phyloP scores from a whole-genome alignment of 2,797 vertebrate species.

The Pipistrellus kuhlii region DNA sequence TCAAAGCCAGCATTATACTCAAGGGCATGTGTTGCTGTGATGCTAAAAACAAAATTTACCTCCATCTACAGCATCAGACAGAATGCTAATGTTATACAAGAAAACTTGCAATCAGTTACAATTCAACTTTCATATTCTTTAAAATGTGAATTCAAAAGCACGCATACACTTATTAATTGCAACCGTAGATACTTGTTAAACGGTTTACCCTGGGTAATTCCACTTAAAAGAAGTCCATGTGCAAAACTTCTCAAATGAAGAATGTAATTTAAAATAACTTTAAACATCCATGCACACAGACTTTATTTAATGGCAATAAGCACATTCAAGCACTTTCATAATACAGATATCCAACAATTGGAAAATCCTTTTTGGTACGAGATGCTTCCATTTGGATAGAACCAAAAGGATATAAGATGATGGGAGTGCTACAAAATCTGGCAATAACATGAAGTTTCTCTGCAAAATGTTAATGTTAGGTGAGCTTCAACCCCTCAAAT shows the following conservation, averaged over 20 bases:
- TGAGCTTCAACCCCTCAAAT: neutral
- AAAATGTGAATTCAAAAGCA: conserved; percentile 54
- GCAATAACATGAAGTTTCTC: neutral
- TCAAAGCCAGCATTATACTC: conserved; percentile 15
- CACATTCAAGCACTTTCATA: conserved; percentile 8
- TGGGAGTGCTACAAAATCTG: neutral
- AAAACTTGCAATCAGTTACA: conserved; percentile 48
- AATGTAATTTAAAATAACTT: conserved; percentile 22
- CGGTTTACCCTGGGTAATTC: neutral
- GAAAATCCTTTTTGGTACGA: neutral
- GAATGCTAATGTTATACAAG: neutral
- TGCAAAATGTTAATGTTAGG: conserved; percentile 12
- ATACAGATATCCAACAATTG: neutral
- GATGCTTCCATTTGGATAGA: neutral
- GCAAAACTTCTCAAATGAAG: neutral
- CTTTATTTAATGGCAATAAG: neutral
- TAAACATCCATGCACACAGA: neutral
- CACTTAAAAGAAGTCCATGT: neutral
- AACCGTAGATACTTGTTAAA: conserved; percentile 5
- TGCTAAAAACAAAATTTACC: conserved; percentile 56
- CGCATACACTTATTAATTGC: neutral
- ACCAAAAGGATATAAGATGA: neutral
- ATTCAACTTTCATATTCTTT: neutral
- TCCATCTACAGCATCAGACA: neutral
- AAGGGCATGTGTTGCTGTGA: rapidly evolving